Conservation (phyloP, 2,888 invertebrate genomes). For the Copidosoma aretas region DNA sequence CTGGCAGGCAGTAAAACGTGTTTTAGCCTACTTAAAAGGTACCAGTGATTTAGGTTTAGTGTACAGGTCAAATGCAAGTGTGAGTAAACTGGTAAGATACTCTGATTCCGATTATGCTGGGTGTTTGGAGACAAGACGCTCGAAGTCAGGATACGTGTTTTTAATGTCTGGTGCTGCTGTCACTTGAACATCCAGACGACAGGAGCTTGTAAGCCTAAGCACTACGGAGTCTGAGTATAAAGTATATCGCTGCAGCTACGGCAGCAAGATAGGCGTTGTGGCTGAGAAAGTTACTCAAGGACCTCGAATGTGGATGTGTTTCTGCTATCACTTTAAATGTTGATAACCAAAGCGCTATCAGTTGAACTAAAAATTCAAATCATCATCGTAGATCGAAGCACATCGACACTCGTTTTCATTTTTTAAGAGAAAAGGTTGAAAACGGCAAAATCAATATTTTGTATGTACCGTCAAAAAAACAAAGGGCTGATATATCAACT, state of each 20-base stretch:
- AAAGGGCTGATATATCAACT: constrained; percentile 19
- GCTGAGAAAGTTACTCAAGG: constrained; percentile 4
- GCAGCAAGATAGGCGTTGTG: constrained; percentile 16
- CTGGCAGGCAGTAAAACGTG: constrained; percentile 9
- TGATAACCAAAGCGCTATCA: constrained; percentile 18
- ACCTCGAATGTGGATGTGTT: background rate
- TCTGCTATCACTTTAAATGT: background rate
- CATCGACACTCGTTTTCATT: constrained; percentile 16
- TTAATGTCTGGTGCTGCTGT: background rate
- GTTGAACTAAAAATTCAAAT: constrained; percentile 5
- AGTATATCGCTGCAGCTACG: constrained; percentile 8
- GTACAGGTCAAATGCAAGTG: background rate
- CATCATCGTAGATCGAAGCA: constrained; percentile 20
- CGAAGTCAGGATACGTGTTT: constrained; percentile 4
- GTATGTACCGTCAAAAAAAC: constrained; percentile 8
- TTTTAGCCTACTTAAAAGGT: constrained; percentile 13
- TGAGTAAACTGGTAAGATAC: background rate
- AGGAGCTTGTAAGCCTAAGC: constrained; percentile 33
- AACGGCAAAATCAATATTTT: background rate
- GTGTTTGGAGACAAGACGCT: background rate
- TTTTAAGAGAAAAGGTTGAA: constrained; percentile 3
- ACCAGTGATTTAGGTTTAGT: constrained; percentile 40
- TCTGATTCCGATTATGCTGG: constrained; percentile 4
- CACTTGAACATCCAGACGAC: constrained; percentile 10
- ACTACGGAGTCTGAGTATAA: constrained; percentile 44